Conservation (phyloP, 2,888 invertebrate genomes). For the Lasius platythorax region DNA sequence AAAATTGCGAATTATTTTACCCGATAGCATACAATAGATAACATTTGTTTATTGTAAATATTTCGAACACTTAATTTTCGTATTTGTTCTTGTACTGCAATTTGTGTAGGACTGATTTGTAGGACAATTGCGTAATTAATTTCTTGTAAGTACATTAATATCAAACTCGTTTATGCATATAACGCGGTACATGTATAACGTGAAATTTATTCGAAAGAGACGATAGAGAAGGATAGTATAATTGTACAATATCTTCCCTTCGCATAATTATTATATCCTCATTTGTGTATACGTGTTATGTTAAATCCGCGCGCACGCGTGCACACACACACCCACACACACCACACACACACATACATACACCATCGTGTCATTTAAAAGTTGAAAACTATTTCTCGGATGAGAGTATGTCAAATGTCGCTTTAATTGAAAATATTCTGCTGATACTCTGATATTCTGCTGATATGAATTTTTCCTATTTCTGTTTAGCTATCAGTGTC, state of each 20-base stretch:
- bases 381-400: slow-evolving; percentile 11
- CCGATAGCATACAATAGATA: slow-evolving; percentile 38
- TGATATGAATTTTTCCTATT: slow-evolving; percentile 61
- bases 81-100: slow-evolving; percentile 49
- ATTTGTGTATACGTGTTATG: slow-evolving; percentile 33
- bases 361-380: background rate
- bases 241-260: slow-evolving; percentile 26
- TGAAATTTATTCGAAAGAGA: slow-evolving; percentile 36
- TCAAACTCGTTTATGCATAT: slow-evolving; percentile 45
- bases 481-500: slow-evolving; percentile 46
- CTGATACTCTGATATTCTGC: slow-evolving; percentile 60
- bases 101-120: slow-evolving; percentile 45
- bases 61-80: slow-evolving; percentile 37
- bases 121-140: slow-evolving; percentile 47
- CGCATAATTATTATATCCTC: slow-evolving; percentile 29
- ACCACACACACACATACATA: background rate
- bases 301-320: slow-evolving; percentile 2
- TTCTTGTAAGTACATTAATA: slow-evolving; percentile 54
- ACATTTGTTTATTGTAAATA: slow-evolving; percentile 39
- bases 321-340: background rate
- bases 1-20: slow-evolving; percentile 35
- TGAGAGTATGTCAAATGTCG: slow-evolving; percentile 42
- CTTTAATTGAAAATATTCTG: slow-evolving; percentile 64
- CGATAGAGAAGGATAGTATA: slow-evolving; percentile 16
- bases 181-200: slow-evolving; percentile 28